Evolutionary conservation across 2,113 vertebrate species (phyloP), one percentile per base, ranked within the genome.

Genomic region (Micromys minutus): DNA sequence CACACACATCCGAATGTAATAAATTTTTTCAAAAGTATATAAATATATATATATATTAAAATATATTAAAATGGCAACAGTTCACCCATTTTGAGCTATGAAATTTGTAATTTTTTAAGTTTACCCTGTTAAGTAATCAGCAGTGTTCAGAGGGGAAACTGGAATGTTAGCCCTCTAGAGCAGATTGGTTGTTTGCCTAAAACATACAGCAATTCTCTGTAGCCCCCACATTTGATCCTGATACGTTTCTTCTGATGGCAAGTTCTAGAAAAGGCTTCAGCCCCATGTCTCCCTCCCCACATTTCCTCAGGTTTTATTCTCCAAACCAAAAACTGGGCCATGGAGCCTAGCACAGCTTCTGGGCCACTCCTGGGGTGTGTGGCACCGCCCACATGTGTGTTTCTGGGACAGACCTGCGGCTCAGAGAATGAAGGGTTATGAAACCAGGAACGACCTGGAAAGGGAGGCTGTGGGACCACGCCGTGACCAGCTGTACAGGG

Each of bases 301-400:
- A 17, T n/a, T 21, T 57, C 80, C 47, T 36, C 65, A 0, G 55
- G 77, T 52, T 91, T 89, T 89, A 13, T 92, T 87, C 93, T 97
- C 79, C 76, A 61, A 76, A 59, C 80, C 57, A 7, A 84, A 85
- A 97, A 96, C 93, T 96, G 97, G 96, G 97, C 93, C 97, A 96
- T 0, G 0, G 29, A 72, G 94, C 83, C 93, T 22, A 65, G 34
- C 77, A 5, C 91, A 50, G 50, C n/a, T 67, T 76, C 95, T 63
- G 89, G 93, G 94, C 91, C 57, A 85, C 75, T 91, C 94, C 94
- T 74, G 72, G 91, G 36, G 72, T 90, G 93, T 57, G 92, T 45
- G 93, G 92, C 74, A 0, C 65, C 2, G 15, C 89, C 89, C 39
- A 57, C 89, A 24, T 15, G 75, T 47, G 26, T 67, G 65, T 96